Base-by-base conservation (phyloP, 2,888 invertebrate species). In the Lasioglossum zephyrum region DNA sequence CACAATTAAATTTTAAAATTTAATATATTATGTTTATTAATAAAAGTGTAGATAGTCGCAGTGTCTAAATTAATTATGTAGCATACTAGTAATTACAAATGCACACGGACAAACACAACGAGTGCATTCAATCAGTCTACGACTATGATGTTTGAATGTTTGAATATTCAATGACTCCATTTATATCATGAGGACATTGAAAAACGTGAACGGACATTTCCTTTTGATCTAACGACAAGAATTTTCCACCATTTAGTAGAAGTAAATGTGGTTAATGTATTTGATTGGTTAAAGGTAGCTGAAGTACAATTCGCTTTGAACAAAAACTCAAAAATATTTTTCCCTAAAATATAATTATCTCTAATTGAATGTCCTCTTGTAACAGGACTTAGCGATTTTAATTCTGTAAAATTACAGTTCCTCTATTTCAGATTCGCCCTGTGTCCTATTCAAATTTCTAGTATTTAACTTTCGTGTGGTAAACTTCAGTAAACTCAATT, bases 121-220 rank as follows among this genome's bases (percentile, higher is more conserved):
- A 31, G 16, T 13, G 16, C 31, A 63, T 63, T 31, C 31, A 31
- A 63, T 63, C 31, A 26, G 60, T 26, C 13, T 60, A 60, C 26
- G 57, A 26, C 39, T 39, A 39, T 3, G 36, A 36, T 13, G 60
- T 26, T 57, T 31, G 31, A 31, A 63, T 26, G 6, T 5, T 63
- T 63, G 63, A 63, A 63, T 63, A 63, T 63, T 63, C 63, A 63
- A 31, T 63, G 63, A 31, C 16, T 63, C 63, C 63, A 63, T 63
- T 31, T 63, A 26, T 16, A 63, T 31, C 63, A 63, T 2, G 31
- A 18, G 26, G 2, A 63, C 16, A 63, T 16, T 18, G 16, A 63
- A 31, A 31, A 63, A 63, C 5, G 63, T 26, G 31, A 31, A 31
- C 31, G 63, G 31, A 63, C 31, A 31, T 31, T 63, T 63, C 18